A percentile compares a stretch with the other conserved stretches of the same genome.
phyloP scores from a whole-genome alignment of 2,797 vertebrate species.

The Tiaroga cobitis region DNA sequence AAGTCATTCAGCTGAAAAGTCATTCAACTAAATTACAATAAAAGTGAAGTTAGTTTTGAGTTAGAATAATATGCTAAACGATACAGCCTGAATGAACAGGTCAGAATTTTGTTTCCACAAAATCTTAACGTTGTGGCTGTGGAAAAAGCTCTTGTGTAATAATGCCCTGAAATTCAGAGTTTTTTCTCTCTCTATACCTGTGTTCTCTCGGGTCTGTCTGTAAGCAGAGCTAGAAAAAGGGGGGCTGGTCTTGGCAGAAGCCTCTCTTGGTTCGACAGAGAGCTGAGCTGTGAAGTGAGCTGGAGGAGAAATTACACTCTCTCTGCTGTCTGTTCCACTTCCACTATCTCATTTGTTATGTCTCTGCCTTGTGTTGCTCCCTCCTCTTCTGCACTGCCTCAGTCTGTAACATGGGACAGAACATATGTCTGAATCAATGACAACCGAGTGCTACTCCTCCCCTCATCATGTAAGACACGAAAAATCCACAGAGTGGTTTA shows the following conservation, averaged over 20 bases:
- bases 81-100: neutral
- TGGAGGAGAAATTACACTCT: constrained; percentile 37
- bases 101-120: neutral
- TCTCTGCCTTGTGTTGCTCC: constrained; percentile 37
- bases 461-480: constrained; percentile 19
- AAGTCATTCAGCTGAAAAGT: neutral
- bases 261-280: constrained; percentile 22
- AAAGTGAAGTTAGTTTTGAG: constrained; percentile 7
- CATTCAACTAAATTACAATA: constrained; percentile 13
- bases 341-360: constrained; percentile 51
- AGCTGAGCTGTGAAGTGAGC: constrained; percentile 47
- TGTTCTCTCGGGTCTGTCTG: constrained; percentile 27
- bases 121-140: neutral
- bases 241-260: constrained; percentile 19
- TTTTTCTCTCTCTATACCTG: neutral
- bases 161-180: neutral
- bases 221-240: constrained; percentile 13
- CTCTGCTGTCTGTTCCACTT: constrained; percentile 44
- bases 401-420: constrained; percentile 42
- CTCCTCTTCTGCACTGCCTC: constrained; percentile 11
- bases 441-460: constrained; percentile 29
- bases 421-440: constrained; percentile 47
- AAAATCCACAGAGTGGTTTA: neutral
- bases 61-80: neutral
- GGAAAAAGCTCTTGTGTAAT: neutral